Evolutionary conservation across 2,113 vertebrate genomes (phyloP).

Genomic region (Scomber scombrus): DNA sequence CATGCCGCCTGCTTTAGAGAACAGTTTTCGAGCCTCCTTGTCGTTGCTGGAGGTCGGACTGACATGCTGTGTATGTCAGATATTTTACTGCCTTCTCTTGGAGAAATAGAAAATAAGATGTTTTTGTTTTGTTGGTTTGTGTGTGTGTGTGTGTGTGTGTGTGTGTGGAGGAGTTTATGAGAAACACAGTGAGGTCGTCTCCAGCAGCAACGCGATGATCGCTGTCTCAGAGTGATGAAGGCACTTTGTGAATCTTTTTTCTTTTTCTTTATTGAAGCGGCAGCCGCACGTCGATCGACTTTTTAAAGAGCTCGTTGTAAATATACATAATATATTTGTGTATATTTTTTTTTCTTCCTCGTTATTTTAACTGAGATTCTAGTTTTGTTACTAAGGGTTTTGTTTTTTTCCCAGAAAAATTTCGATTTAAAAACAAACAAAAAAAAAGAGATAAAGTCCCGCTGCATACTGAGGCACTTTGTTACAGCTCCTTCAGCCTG

Average conservation of each 20-base stretch:
- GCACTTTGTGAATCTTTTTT: constrained; percentile 6
- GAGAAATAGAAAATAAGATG: neutral
- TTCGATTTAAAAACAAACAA: neutral
- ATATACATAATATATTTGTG: constrained; percentile 91
- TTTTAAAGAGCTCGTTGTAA: constrained; percentile 85
- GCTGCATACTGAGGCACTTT: constrained; percentile 83
- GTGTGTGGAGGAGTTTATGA: too few relatives aligned
- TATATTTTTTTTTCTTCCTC: constrained; percentile 90
- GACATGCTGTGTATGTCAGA: neutral
- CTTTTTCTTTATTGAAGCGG: constrained; percentile 54
- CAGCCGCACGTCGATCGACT: constrained; percentile 76
- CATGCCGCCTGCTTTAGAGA: constrained; percentile 41
- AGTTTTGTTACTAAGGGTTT: constrained; percentile 95
- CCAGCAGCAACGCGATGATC: constrained; percentile 36
- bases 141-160: too few relatives aligned
- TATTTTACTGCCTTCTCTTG: constrained; percentile 7
- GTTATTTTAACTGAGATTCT: constrained; percentile 93
- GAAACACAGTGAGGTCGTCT: neutral
- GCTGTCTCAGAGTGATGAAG: constrained; percentile 25
- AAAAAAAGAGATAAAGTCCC: constrained; percentile 80
- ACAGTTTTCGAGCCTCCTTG: constrained; percentile 3
- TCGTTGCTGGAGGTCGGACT: constrained; percentile 24
- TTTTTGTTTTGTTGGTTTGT: too few relatives aligned
- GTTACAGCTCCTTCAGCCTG: constrained; percentile 73
- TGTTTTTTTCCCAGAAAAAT: constrained; percentile 74